Percentiles rank a stretch among this genome's conserved stretches.
Conservation (phyloP, 2,888 invertebrate genomes). For the Teleiodes luculella region DNA sequence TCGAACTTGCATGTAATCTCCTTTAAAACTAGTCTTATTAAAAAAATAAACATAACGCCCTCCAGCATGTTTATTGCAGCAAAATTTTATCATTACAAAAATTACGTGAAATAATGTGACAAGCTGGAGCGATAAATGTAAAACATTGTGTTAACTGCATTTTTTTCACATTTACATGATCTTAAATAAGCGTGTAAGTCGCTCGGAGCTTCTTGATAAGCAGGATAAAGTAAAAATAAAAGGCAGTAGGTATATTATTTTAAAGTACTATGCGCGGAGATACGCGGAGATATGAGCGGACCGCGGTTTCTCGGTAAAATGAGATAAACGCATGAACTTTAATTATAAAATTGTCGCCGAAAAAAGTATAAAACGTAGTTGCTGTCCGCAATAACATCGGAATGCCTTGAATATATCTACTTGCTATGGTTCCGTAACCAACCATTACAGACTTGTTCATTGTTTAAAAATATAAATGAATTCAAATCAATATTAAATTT, state of each 20-base stretch:
- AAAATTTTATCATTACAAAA: conserved; percentile 14
- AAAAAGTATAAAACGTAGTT: conserved; percentile 49
- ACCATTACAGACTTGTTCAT: no score
- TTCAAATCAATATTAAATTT: no score
- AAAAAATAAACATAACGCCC: background rate
- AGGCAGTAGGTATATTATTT: conserved; percentile 39
- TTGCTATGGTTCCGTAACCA: background rate
- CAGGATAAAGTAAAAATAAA: conserved; percentile 30
- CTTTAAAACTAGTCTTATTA: conserved; percentile 5
- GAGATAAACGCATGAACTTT: conserved; percentile 61
- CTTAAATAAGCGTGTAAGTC: conserved; percentile 9
- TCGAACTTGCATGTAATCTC: conserved; percentile 5
- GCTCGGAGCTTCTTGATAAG: conserved; percentile 24
- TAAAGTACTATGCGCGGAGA: conserved; percentile 41
- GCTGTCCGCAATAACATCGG: conserved; percentile 36
- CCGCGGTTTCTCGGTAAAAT: conserved; percentile 56
- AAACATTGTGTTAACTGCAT: conserved; percentile 28
- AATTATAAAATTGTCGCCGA: conserved; percentile 71
- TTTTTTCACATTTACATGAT: conserved; percentile 9
- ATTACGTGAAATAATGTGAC: conserved; percentile 23
- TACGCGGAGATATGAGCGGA: conserved; percentile 52
- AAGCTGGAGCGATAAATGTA: conserved; percentile 23
- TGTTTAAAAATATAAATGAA: no score
- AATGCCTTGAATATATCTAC: background rate
- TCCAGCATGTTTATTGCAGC: conserved; percentile 4